phyloP scores from a whole-genome alignment of 1,140 invertebrate species.

The Thaumatotibia leucotreta region DNA sequence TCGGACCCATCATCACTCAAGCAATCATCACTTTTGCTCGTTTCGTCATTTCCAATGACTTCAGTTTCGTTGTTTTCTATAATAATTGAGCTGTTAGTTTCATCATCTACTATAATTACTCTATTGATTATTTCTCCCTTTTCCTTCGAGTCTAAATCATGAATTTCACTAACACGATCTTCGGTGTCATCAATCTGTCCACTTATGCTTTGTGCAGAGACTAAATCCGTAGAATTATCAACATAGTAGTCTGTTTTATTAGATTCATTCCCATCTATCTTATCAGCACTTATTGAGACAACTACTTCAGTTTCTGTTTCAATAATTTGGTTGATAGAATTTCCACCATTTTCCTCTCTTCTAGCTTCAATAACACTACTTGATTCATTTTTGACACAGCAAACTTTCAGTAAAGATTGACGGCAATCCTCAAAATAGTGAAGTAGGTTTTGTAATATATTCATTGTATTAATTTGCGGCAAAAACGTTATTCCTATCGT shows the following conservation, averaged over 20 bases:
- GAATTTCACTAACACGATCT: background rate
- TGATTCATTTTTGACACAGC: background rate
- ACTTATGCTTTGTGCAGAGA: background rate
- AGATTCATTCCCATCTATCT: background rate
- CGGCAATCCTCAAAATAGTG: background rate
- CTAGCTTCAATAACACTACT: background rate
- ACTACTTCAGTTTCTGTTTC: background rate
- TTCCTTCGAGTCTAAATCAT: background rate
- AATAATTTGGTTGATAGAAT: background rate
- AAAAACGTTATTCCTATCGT: background rate
- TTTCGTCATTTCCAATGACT: background rate
- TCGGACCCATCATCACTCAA: background rate
- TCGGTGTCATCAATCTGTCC: background rate
- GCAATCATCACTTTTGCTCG: background rate
- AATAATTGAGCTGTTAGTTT: background rate
- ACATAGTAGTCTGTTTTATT: background rate
- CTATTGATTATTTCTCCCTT: background rate
- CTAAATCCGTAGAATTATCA: background rate
- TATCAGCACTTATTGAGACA: background rate
- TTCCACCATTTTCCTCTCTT: background rate
- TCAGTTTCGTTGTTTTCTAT: background rate
- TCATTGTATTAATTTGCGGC: background rate
- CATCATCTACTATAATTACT: background rate
- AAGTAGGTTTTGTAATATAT: background rate
- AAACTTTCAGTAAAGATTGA: background rate